These are phyloP conservation scores for Phengaris alcon DNA, from an alignment of 2,888 invertebrate genomes.

Conservation along the genomic window DNA sequence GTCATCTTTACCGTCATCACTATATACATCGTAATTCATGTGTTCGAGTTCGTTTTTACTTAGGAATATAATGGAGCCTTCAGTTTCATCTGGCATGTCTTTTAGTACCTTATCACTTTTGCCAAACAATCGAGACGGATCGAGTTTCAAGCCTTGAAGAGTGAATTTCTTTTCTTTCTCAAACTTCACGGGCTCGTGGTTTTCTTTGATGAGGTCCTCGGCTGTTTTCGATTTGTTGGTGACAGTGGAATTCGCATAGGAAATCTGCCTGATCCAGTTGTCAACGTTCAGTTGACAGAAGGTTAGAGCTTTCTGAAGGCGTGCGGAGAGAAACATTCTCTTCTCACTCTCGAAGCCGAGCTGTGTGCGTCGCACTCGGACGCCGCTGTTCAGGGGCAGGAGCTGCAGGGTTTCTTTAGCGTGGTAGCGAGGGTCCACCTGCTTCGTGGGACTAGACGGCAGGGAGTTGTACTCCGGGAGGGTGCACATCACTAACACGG, in stretches of 20 bases:
- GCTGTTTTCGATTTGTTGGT: constrained; percentile 68
- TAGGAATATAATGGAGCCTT: constrained; percentile 83
- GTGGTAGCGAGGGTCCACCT: constrained; percentile 76
- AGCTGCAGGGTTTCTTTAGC: constrained; percentile 76
- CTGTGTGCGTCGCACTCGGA: constrained; percentile 75
- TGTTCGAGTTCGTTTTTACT: constrained; percentile 83
- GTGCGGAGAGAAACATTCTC: constrained; percentile 81
- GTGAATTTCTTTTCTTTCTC: constrained; percentile 76
- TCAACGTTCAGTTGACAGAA: constrained; percentile 83
- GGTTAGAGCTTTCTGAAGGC: constrained; percentile 82
- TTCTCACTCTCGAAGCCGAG: constrained; percentile 82
- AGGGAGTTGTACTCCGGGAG: constrained; percentile 76
- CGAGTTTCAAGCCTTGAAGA: constrained; percentile 72
- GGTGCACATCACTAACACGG: constrained; percentile 83
- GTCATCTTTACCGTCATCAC: constrained; percentile 73
- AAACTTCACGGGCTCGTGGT: constrained; percentile 73
- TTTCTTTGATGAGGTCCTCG: constrained; percentile 78
- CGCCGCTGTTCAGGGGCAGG: constrained; percentile 63
- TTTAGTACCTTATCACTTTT: constrained; percentile 75
- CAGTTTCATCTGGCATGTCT: constrained; percentile 80
- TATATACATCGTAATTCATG: constrained; percentile 78
- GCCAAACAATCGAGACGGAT: constrained; percentile 71
- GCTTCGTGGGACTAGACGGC: constrained; percentile 71
- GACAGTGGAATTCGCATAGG: constrained; percentile 68
- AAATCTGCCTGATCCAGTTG: constrained; percentile 82